phyloP scores from a whole-genome alignment of 2,888 invertebrate genomes.

The Athalia circularis region DNA sequence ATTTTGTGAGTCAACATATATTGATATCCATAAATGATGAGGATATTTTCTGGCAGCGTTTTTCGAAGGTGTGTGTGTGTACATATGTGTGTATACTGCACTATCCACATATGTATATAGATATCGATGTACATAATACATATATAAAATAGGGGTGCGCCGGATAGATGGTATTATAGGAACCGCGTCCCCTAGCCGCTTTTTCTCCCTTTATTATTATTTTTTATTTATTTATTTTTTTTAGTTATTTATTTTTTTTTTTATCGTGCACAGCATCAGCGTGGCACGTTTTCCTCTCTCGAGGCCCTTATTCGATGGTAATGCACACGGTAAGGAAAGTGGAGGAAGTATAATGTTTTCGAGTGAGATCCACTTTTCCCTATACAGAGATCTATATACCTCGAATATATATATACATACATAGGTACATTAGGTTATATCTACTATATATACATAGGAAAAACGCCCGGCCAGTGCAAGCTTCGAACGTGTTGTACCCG shows the following conservation, averaged over 20 bases:
- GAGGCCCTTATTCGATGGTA: neutral
- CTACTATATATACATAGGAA: neutral
- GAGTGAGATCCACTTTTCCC: neutral
- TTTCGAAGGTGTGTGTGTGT: no score
- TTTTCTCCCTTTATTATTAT: no score
- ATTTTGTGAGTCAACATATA: no score
- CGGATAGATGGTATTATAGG: no score
- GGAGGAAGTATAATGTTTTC: slow-evolving; percentile 24
- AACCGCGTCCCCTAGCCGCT: no score
- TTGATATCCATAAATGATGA: no score
- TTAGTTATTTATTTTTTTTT: slow-evolving; percentile 5
- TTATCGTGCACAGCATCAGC: neutral
- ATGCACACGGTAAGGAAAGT: slow-evolving; percentile 8
- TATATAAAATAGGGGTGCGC: no score
- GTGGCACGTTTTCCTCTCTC: neutral
- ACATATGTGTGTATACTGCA: no score
- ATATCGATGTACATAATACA: no score
- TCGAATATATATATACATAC: neutral
- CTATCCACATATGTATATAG: no score
- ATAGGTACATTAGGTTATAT: neutral
- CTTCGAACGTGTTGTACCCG: neutral
- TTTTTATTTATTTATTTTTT: slow-evolving; percentile 36
- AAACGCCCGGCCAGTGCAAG: neutral
- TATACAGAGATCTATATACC: neutral
- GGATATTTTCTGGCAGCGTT: no score